Base-by-base conservation (phyloP, 2,888 invertebrate species). In the Homarus gammarus region DNA sequence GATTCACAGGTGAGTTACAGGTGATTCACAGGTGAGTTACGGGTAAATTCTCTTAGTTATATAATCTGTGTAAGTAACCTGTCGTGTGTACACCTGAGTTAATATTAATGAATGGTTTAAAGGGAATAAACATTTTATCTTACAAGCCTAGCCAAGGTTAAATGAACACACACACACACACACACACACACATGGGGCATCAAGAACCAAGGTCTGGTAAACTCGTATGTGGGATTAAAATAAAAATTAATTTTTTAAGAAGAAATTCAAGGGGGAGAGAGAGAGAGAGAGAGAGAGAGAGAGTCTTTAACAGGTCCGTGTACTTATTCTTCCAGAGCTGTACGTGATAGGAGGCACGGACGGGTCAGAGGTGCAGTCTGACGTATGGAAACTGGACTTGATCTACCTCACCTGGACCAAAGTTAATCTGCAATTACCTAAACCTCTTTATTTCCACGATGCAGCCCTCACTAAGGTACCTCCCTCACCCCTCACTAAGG, bases 321-420 rank as follows among this genome's bases (percentile, higher is more conserved):
- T 81, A 38, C 61, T 61, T 22, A 22, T 18, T 31, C 8, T 73
- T 8, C 15, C 68, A 88, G 88, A 84, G 15, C 40, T 97, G 22
- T 97, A 96, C 93, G 96, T 98, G 77, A 96, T 96, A 40, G 98
- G 98, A 5, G 98, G 98, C 0, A 95, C 95, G 88, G 95, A 96
- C 82, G 96, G 96, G 51, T 94, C 94, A 64, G 93, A 94, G 31
- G 96, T 97, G 79, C 97, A 96, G 93, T 95, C 95, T 92, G 98
- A 98, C 93, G 95, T 98, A 85, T 98, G 98, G 98, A 95, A 95
- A 93, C 94, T 98, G 64, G 96, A 96, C 93, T 94, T 98, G 85
- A 94, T 95, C 22, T 95, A 95, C 2, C 94, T 96, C 92, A 96
- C 96, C 93, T 98, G 98, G 98, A 95, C 95, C 85, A 95, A 97